These are phyloP conservation scores for Zhuqinia jingwanae DNA, from an alignment of 2,888 invertebrate species.

Conservation along the genomic window DNA sequence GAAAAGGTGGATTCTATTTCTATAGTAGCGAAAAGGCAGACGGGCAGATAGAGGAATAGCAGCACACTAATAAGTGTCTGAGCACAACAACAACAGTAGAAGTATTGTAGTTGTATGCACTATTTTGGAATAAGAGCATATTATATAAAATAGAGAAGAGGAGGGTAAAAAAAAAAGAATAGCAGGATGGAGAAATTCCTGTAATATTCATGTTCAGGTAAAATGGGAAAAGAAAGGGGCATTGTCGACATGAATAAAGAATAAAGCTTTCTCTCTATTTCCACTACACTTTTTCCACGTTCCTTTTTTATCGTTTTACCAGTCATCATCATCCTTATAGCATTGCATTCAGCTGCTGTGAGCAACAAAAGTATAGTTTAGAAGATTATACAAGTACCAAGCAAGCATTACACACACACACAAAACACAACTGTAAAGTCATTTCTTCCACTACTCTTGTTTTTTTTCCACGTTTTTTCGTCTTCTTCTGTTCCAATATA, in stretches of 20 bases:
- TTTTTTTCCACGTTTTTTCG: not conserved
- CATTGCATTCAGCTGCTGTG: not conserved
- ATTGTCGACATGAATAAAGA: conserved; percentile 71
- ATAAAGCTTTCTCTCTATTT: conserved; percentile 55
- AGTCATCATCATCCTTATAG: conserved; percentile 27
- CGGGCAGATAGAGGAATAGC: too few relatives aligned
- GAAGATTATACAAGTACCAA: too few relatives aligned
- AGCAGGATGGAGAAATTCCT: conserved; percentile 51
- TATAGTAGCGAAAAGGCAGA: not conserved
- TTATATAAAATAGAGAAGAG: not conserved
- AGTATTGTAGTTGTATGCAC: not conserved
- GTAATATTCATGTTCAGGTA: conserved; percentile 73
- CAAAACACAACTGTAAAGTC: not conserved
- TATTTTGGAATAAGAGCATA: not conserved
- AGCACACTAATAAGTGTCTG: not conserved
- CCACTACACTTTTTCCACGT: conserved; percentile 24
- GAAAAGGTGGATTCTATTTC: conserved; percentile 10
- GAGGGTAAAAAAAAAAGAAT: conserved; percentile 30
- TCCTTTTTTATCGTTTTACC: conserved; percentile 39
- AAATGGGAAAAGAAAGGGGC: conserved; percentile 69
- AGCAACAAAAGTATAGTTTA: not conserved
- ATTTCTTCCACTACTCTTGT: not conserved
- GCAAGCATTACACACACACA: not conserved
- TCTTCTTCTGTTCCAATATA: not conserved
- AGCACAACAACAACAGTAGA: not conserved